Percentiles rank a stretch among this genome's conserved stretches.
These are phyloP conservation scores for Automeris io DNA, from an alignment of 2,888 invertebrate species.

Conservation along the genomic window DNA sequence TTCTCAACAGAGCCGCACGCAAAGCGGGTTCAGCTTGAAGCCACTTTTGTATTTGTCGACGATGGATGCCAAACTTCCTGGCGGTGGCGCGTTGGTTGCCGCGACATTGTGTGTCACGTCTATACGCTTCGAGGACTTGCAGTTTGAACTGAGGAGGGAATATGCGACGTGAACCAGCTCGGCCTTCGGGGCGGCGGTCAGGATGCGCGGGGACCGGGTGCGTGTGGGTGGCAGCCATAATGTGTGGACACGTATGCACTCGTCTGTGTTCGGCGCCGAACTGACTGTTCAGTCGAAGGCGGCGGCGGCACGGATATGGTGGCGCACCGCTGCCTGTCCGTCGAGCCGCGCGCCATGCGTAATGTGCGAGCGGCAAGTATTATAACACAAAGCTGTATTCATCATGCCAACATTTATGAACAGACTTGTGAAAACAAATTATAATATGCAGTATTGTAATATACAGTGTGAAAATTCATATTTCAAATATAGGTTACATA, in stretches of 20 bases:
- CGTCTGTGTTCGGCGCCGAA: constrained; percentile 70
- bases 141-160: constrained; percentile 93
- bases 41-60: constrained; percentile 95
- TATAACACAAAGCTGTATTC: constrained; percentile 43
- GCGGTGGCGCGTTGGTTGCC: constrained; percentile 94
- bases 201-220: constrained; percentile 65
- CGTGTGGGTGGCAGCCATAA: constrained; percentile 70
- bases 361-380: constrained; percentile 69
- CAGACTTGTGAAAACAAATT: too few species aligned
- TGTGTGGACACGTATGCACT: constrained; percentile 54
- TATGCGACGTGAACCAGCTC: constrained; percentile 89
- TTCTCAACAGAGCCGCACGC: constrained; percentile 80
- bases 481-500: too few species aligned
- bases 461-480: too few species aligned
- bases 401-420: constrained; percentile 24
- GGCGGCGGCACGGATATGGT: constrained; percentile 53
- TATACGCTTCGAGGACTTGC: constrained; percentile 91
- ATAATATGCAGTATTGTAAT: too few species aligned
- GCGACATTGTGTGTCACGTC: constrained; percentile 90
- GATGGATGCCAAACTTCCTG: constrained; percentile 92
- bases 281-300: constrained; percentile 67
- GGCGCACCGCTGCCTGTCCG: constrained; percentile 71
- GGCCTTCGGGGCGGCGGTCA: constrained; percentile 72
- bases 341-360: constrained; percentile 37
- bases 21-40: constrained; percentile 89